These are phyloP conservation scores for Falco novaeseelandiae DNA, from an alignment of 2,797 vertebrate species.

Conservation along the genomic window DNA sequence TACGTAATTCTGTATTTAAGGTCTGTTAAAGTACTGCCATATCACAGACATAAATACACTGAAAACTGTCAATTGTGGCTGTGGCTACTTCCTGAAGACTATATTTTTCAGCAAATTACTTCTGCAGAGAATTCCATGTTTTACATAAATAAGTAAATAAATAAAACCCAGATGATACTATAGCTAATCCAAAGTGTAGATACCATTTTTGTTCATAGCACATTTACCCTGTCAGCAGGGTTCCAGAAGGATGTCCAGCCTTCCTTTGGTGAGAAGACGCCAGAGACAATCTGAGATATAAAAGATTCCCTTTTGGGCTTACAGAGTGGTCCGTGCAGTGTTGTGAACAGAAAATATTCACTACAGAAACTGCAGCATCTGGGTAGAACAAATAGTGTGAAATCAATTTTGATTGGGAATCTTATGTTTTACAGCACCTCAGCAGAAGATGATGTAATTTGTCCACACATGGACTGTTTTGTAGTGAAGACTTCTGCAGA, in stretches of 20 bases:
- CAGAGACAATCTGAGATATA: background rate
- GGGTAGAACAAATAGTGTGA: background rate
- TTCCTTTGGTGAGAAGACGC: background rate
- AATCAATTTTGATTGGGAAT: background rate
- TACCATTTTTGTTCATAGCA: background rate
- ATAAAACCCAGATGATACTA: background rate
- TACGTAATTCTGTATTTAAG: background rate
- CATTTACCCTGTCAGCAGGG: background rate
- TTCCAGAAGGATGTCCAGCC: background rate
- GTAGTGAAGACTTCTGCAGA: background rate
- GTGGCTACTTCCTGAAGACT: background rate
- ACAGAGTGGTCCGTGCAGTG: background rate
- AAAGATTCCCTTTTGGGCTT: background rate
- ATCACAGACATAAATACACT: background rate
- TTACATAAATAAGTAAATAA: background rate
- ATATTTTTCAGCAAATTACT: background rate
- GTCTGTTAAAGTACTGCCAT: background rate
- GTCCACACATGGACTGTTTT: background rate
- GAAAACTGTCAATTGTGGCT: background rate
- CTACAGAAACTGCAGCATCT: background rate
- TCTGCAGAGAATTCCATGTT: background rate
- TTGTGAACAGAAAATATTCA: background rate
- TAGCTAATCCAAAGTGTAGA: background rate
- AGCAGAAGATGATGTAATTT: background rate
- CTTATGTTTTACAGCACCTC: background rate